These are phyloP conservation scores for Gastrophysa polygoni DNA, from an alignment of 2,888 invertebrate genomes.

Conservation along the genomic window DNA sequence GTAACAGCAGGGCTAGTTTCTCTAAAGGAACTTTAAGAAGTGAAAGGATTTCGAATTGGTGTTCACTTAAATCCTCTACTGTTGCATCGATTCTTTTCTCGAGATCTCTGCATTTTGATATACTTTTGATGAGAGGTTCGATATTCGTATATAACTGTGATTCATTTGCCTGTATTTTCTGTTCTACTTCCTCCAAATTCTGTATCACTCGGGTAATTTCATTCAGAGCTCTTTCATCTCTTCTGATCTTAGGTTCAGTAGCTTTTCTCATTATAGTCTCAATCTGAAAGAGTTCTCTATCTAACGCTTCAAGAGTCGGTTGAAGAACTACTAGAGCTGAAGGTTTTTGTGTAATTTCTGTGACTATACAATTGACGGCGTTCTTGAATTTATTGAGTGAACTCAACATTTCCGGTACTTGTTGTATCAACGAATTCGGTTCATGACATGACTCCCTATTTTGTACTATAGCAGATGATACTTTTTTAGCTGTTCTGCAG, in stretches of 20 bases:
- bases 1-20: too few species aligned
- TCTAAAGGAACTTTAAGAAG: not conserved
- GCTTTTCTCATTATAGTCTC: slow-evolving; percentile 1
- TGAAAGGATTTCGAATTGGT: not conserved
- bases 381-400: not conserved
- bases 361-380: not conserved
- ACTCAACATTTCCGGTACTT: not conserved
- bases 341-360: not conserved
- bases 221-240: slow-evolving; percentile 12
- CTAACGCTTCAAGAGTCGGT: not conserved
- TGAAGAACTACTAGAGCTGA: not conserved
- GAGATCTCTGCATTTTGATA: not conserved
- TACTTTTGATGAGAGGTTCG: not conserved
- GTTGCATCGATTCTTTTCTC: not conserved
- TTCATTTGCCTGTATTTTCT: not conserved
- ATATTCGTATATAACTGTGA: not conserved
- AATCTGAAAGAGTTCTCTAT: not conserved
- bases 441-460: not conserved
- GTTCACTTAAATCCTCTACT: not conserved
- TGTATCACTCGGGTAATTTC: not conserved
- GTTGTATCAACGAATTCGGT: not conserved
- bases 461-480: not conserved
- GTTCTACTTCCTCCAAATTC: not conserved
- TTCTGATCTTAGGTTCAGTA: not conserved
- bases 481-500: not conserved